phyloP scores from a whole-genome alignment of 1,140 invertebrate genomes.

The Argopecten irradians region DNA sequence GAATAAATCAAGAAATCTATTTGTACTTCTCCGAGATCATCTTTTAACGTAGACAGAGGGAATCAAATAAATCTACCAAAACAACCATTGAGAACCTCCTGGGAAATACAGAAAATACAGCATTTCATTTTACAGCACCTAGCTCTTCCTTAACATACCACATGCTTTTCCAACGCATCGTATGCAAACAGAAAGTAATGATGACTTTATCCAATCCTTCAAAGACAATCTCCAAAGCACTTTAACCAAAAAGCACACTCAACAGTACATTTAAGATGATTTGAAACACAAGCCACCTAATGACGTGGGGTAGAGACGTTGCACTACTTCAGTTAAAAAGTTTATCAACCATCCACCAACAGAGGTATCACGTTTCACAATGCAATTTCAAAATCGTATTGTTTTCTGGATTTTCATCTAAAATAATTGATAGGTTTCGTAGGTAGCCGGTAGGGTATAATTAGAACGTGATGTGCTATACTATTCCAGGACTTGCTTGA shows the following conservation, averaged over 20 bases:
- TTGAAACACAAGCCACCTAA: neutral
- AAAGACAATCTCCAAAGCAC: too few species aligned
- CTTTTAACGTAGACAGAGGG: neutral
- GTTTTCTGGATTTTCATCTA: too few species aligned
- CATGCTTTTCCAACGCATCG: neutral
- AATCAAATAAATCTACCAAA: neutral
- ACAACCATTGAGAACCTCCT: neutral
- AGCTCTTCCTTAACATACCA: neutral
- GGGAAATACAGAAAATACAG: neutral
- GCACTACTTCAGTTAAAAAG: neutral
- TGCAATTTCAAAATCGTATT: too few species aligned
- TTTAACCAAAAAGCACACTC: too few species aligned
- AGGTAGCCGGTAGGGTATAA: too few species aligned
- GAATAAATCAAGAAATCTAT: conserved; percentile 4
- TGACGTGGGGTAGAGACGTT: neutral
- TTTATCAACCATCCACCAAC: neutral
- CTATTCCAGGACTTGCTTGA: too few species aligned
- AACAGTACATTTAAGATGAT: conserved; percentile 6
- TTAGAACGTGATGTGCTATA: too few species aligned
- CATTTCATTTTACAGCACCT: conserved; percentile 16
- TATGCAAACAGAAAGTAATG: neutral
- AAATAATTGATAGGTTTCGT: too few species aligned
- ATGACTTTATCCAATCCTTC: neutral
- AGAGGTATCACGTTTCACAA: neutral
- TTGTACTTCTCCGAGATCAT: conserved; percentile 9